Base-by-base conservation (phyloP, 2,888 invertebrate genomes). In the Cotesia congregata region DNA sequence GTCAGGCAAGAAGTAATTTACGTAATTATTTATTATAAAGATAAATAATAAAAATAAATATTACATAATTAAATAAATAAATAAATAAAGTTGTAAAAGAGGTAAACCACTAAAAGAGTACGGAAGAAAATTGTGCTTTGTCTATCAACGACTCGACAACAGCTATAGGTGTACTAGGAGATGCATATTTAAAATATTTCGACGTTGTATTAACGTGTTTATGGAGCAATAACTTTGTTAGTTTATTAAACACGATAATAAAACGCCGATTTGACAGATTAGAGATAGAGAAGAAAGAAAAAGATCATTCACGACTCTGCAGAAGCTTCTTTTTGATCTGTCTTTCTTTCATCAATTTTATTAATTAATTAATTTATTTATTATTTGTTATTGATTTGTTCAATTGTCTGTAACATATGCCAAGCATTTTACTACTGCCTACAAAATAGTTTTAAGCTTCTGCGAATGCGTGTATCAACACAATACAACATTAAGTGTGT, bases 61-160 rank as follows among this genome's bases (percentile, higher is more conserved):
- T 67, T 67, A 77, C 79, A 80, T 78, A 75, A 80, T 75, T 81
- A 77, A 30, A 61, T 6, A 71, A 64, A 64, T 77, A 71, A 75
- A 73, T 75, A 78, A 79, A 80, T 41, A 73, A 62, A 30, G 6
- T 65, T 74, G 79, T 78, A 74, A 80, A 79, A 80, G 80, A 83
- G 82, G 80, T 83, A 85, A 84, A 84, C 77, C 78, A 83, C 78
- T 82, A 82, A 84, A 83, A 82, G 50, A 50, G 74, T 80, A 83
- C 73, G 82, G 81, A 84, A 82, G 84, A 76, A 62, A 83, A 84
- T 84, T 88, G 85, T 86, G 88, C 88, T 89, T 85, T 87, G 88
- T 89, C 88, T 89, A 88, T 89, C 88, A 89, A 88, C 88, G 88
- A 89, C 88, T 88, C 88, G 88, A 88, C 88, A 88, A 88, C 86